Base-by-base conservation (phyloP, 2,888 invertebrate genomes). In the Bembecia ichneumoniformis region DNA sequence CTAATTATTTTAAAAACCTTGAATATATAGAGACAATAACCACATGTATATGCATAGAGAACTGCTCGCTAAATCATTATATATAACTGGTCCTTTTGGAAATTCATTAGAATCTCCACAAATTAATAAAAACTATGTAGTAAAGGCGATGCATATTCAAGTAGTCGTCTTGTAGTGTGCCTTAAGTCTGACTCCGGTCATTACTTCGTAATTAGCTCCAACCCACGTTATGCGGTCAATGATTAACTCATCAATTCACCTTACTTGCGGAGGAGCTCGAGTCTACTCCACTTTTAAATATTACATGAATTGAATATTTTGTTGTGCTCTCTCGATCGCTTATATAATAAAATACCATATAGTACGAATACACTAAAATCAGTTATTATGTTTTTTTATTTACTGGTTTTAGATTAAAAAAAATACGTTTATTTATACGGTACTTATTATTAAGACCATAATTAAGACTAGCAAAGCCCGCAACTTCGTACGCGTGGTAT, bases 201-300 rank as follows among this genome's bases (percentile, higher is more conserved):
- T n/a, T 44, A 28, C 28, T 44, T 44, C 44, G 13, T 16, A 15
- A 15, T 44, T 44, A 16, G 15, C 10, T 17, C 44, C 44, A 44
- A 11, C 15, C 11, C 17, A 15, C 44, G 15, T 5, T 11, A 44
- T 15, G 15, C 48, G 35, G 48, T 35, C 51, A 49, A 47, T 50
- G 48, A 51, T 49, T 50, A 48, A 40, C 46, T 14, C 36, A 43
- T 17, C 40, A 36, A 35, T 44, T 14, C n/a, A 14, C 13, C 40
- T 28, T 14, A 10, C 43, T 43, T 34, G 46, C 44, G 47, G 52
- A 50, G 52, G 43, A 50, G 55, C 44, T 14, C 47, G 53, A 60
- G 60, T 66, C 60, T 56, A 62, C 60, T 56, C 55, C 55, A 50
- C 64, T 40, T 65, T 66, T 72, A 68, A 62, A 72, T 72, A 70